Evolutionary conservation across 2,797 vertebrate species (phyloP), one percentile per base, ranked within the genome.

Genomic region (Silurus lanzhouensis): DNA sequence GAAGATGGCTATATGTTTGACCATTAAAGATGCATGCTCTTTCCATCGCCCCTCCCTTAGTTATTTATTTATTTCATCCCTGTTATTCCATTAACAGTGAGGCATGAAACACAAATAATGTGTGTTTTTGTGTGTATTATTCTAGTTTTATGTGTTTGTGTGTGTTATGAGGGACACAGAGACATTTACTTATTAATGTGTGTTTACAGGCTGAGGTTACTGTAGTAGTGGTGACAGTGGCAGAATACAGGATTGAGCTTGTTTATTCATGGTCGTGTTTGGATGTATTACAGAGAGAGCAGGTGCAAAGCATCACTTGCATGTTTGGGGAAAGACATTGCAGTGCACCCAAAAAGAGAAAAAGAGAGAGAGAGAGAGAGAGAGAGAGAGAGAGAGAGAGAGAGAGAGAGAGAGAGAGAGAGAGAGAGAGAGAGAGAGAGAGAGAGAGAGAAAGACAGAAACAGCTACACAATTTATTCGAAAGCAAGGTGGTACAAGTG

Each of bases 221-320:
- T 84, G 75, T 90, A 84, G 64, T 85, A 81, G 67, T 85, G 82
- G 87, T 85, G 85, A 83, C 72, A 82, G 78, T 55, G n/a, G 72
- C 77, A 79, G 88, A 85, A 90, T 92, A 92, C 91, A 90, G 88
- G 91, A 91, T 93, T 68, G 82, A 67, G 87, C 87, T 90, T 95
- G 94, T 95, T 95, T 94, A 95, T 95, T 95, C 94, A 94, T 90
- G 84, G 90, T 92, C 86, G 86, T 93, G 93, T 88, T 94, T 95
- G 93, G 94, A 94, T 94, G 94, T 95, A 94, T 95, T 94, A 95
- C 95, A 94, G 93, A 92, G 92, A 93, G 93, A 94, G 94, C 95
- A 95, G 94, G 94, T 95, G 88, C 89, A 84, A 81, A 77, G 60
- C 87, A 85, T 81, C 80, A 25, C 52, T 8, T 57, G 27, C 2